Base-by-base conservation (phyloP, 2,113 vertebrate species). In the Okapia johnstoni region DNA sequence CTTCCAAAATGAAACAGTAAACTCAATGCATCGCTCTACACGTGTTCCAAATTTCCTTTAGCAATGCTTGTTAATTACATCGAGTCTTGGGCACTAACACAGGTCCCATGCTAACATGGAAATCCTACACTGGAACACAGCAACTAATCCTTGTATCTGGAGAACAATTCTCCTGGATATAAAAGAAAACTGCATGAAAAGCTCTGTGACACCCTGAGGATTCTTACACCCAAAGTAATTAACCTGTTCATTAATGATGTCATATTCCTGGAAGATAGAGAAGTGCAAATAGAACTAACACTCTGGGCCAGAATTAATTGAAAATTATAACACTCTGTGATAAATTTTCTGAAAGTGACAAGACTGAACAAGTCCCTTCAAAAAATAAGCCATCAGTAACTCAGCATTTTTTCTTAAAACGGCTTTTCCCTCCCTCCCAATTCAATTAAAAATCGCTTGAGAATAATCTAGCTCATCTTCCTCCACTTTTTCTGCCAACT, bases 341-440 rank as follows among this genome's bases (percentile, higher is more conserved):
- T 88, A 90, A n/a, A 91, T 92, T 93, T 97, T 96, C 88, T 88
- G 61, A 96, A 95, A 92, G 43, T 19, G 30, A 70, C 96, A 97
- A 97, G 85, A 96, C 55, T 48, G 76, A 97, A 92, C 95, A 94
- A 90, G 85, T 93, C 14, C 77, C 36, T 57, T 85, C 61, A 95
- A 77, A 79, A 97, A 94, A 77, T 26, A 92, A 95, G 43, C 66
- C 87, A 61, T 70, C 70, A 90, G 52, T 50, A 92, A 97, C 77
- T 48, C 55, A 93, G 86, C 87, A 88, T 33, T 84, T 94, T 83
- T 66, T 84, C 70, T 25, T 8, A 57, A 93, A 90, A 87, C 5
- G 52, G 5, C 28, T 40, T 83, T 85, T 92, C 13, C 90, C 85
- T 93, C 96, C 76, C 30, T 95, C 90, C 63, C 60, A 85, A 92